These are phyloP conservation scores for Scolopax mira DNA, from an alignment of 2,113 vertebrate species.

Conservation along the genomic window DNA sequence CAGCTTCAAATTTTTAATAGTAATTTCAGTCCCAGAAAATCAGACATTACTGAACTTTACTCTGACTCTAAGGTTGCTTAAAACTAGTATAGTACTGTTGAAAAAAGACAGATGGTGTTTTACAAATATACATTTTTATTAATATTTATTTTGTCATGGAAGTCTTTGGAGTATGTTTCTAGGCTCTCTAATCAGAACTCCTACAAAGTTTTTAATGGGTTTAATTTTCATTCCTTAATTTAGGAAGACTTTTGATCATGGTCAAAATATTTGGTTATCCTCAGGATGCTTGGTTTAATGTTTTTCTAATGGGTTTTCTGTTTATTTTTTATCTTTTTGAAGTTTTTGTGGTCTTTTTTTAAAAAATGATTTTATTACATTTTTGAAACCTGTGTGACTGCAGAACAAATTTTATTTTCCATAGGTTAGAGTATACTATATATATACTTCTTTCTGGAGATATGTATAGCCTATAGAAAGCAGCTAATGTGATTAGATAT, in stretches of 20 bases:
- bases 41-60: not conserved
- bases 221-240: not conserved
- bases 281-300: not conserved
- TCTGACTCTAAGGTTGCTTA: not conserved
- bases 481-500: not conserved
- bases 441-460: not conserved
- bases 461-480: not conserved
- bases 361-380: not conserved
- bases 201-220: not conserved
- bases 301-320: not conserved
- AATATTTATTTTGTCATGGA: not conserved
- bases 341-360: not conserved
- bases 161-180: not conserved
- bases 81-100: not conserved
- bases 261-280: not conserved
- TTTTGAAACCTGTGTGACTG: not conserved
- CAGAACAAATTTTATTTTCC: not conserved
- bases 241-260: not conserved
- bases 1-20: not conserved
- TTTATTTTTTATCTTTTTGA: not conserved
- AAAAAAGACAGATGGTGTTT: not conserved
- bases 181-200: not conserved
- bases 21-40: not conserved
- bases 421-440: not conserved
- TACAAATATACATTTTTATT: not conserved